These are phyloP conservation scores for Agrypnus murinus DNA, from an alignment of 2,888 invertebrate genomes.

Conservation along the genomic window DNA sequence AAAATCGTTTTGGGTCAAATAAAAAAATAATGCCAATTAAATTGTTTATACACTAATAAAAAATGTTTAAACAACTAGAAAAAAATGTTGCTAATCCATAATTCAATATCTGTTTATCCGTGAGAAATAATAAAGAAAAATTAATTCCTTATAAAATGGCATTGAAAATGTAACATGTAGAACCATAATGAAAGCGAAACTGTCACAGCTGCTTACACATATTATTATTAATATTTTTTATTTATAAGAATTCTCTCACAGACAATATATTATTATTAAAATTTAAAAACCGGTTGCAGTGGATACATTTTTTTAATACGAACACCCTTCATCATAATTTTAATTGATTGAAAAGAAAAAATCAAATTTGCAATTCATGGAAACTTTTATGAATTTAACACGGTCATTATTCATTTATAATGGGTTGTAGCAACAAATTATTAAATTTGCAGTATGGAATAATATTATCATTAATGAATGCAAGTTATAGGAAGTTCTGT, in stretches of 20 bases:
- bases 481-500: neutral
- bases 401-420: conserved; percentile 13
- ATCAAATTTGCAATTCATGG: conserved; percentile 19
- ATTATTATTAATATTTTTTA: neutral
- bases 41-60: neutral
- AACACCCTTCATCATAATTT: conserved; percentile 9
- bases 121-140: conserved; percentile 21
- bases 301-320: neutral
- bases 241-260: too few species aligned
- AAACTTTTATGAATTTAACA: conserved; percentile 10
- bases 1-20: neutral
- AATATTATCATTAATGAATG: too few species aligned
- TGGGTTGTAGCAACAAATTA: neutral
- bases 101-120: conserved; percentile 12
- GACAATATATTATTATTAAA: neutral
- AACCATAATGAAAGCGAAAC: conserved; percentile 17
- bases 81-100: conserved; percentile 7
- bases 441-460: neutral
- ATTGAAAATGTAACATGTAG: conserved; percentile 1
- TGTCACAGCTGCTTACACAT: conserved; percentile 23
- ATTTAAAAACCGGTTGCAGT: conserved; percentile 7
- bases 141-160: conserved; percentile 17
- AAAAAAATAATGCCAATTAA: conserved; percentile 1
- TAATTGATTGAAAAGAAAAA: conserved; percentile 9
- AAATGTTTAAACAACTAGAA: conserved; percentile 2